Base-by-base conservation (phyloP, 1,140 invertebrate species). In the Nomia melanderi region DNA sequence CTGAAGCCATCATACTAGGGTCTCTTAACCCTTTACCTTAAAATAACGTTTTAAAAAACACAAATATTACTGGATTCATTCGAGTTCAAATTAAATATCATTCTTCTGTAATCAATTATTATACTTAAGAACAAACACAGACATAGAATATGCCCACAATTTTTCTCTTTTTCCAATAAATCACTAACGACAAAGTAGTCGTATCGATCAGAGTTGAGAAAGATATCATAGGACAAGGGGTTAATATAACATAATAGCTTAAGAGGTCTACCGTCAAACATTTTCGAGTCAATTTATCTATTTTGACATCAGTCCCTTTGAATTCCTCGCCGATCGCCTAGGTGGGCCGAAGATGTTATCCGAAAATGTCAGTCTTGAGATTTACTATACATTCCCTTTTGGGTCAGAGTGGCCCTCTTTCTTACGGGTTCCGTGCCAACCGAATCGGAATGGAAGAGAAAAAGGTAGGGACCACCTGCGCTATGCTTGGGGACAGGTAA, bases 391-490 rank as follows among this genome's bases (percentile, higher is more conserved):
- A 29, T 5, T 12, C 39, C 47, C 29, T 23, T 54, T 50, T 31
- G 14, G 23, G n/a, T 44, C 50, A 33, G 53, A 44, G 31, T 56
- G 29, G 39, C 29, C 17, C 36, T 12, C 31, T 39, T 63, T 70
- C 17, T n/a, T 41, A 0, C 8, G 8, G 25, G 27, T 12, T 20
- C 17, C 44, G 41, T 64, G 11, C 12, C n/a, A 33, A n/a, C 50
- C 12, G 60, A 82, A 62, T 78, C 67, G 44, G 59, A 75, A 27
- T 62, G 39, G 39, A 70, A 71, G 44, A 56, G 54, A 39, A 63
- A 56, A 56, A 39, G 64, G 65, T 50, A 47, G 64, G 65, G 72
- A 71, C 82, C 75, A 85, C 78, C 83, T 84, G 82, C 79, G 56
- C 54, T 75, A 63, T 71, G 12, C 54, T 39, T 7, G 69, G n/a